phyloP scores from a whole-genome alignment of 92 coral and sea anemone genomes.

The Porites rus region DNA sequence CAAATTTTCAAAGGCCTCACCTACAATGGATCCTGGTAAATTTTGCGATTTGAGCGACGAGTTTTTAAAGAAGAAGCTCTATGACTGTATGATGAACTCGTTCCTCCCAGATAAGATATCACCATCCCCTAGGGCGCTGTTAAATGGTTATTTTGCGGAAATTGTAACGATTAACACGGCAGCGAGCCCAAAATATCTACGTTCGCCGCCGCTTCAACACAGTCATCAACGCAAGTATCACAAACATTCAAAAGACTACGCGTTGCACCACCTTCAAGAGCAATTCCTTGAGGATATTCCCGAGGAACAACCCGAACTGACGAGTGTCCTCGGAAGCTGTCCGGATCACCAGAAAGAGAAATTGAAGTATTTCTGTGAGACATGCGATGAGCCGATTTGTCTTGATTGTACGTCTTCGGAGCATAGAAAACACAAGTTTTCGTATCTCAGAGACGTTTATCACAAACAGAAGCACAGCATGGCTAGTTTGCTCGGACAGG shows the following conservation, averaged over 20 bases:
- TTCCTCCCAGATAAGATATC: slow-evolving; percentile 63
- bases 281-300: slow-evolving; percentile 87
- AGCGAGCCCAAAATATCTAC: slow-evolving; percentile 68
- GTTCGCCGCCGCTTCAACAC: slow-evolving; percentile 57
- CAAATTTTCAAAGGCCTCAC: background rate
- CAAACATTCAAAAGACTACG: slow-evolving; percentile 74
- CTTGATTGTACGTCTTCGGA: slow-evolving; percentile 86
- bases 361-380: slow-evolving; percentile 93
- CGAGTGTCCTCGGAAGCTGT: slow-evolving; percentile 81
- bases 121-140: slow-evolving; percentile 60
- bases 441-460: slow-evolving; percentile 88
- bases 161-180: slow-evolving; percentile 66
- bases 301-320: slow-evolving; percentile 83
- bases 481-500: slow-evolving; percentile 86
- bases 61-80: slow-evolving; percentile 71
- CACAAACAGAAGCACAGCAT: slow-evolving; percentile 89
- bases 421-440: slow-evolving; percentile 91
- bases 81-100: slow-evolving; percentile 67
- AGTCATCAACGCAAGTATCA: slow-evolving; percentile 70
- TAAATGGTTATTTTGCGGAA: slow-evolving; percentile 83
- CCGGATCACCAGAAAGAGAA: slow-evolving; percentile 85
- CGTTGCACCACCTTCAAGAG: slow-evolving; percentile 72
- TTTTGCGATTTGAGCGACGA: slow-evolving; percentile 77
- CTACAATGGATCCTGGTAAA: slow-evolving; percentile 68
- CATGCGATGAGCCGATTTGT: slow-evolving; percentile 93